A percentile compares a stretch with the other conserved stretches of the same genome.
Conservation (phyloP, 2,113 vertebrate species). For the Cheirogaleus medius region DNA sequence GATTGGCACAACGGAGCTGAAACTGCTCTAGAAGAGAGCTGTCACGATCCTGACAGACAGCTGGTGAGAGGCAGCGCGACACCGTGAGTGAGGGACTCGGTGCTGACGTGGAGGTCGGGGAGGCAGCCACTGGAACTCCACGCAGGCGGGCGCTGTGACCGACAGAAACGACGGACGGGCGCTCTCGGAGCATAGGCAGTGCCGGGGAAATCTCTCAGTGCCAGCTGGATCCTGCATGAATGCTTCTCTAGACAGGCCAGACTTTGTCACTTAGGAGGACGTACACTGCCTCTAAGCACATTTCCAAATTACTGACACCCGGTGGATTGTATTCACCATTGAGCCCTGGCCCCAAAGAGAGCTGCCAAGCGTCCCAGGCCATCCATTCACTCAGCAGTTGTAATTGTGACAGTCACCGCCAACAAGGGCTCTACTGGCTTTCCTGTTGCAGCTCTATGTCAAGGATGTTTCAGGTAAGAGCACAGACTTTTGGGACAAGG, state of each 20-base stretch:
- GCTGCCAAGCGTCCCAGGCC: neutral
- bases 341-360: neutral
- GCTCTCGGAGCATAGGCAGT: constrained; percentile 23
- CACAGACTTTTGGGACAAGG: neutral
- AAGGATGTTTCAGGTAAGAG: neutral
- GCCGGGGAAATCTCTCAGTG: constrained; percentile 37
- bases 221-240: neutral
- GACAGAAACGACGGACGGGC: constrained; percentile 26
- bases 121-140: constrained; percentile 26
- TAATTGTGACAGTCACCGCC: neutral
- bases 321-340: neutral
- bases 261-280: constrained; percentile 11
- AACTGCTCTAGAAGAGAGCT: constrained; percentile 16
- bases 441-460: neutral
- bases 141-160: neutral
- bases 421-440: neutral
- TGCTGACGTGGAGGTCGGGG: neutral
- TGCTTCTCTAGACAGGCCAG: constrained; percentile 28
- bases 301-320: neutral
- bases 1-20: neutral
- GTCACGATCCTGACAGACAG: neutral
- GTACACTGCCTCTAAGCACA: neutral
- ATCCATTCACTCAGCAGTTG: neutral
- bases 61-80: neutral
- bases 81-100: neutral